phyloP scores from a whole-genome alignment of 2,888 invertebrate species.

The Melieria crassipennis region DNA sequence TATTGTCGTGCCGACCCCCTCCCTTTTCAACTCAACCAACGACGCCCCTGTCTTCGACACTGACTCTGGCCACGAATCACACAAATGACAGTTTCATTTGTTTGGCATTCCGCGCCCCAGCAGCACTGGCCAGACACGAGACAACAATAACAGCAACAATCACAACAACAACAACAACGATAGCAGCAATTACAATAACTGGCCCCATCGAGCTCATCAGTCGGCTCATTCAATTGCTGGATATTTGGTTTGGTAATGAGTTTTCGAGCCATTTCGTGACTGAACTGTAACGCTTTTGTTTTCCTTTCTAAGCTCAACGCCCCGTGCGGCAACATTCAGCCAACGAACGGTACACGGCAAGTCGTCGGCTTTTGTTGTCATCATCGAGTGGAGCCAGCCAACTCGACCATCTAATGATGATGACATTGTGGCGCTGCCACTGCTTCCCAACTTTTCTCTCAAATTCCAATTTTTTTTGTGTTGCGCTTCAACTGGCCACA shows the following conservation, averaged over 20 bases:
- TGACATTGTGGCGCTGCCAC: conserved; percentile 27
- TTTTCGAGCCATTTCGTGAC: conserved; percentile 45
- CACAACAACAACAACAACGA: neutral
- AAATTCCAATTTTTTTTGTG: too few relatives aligned
- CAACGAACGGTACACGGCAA: conserved; percentile 16
- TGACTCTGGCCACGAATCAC: too few relatives aligned
- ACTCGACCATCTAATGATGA: conserved; percentile 27
- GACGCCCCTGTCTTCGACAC: too few relatives aligned
- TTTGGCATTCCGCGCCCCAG: conserved; percentile 36
- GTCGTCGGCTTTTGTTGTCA: too few relatives aligned
- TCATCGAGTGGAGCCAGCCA: too few relatives aligned
- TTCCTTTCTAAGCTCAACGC: conserved; percentile 26
- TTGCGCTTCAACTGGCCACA: conserved; percentile 15
- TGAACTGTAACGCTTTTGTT: conserved; percentile 47
- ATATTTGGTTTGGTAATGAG: conserved; percentile 24
- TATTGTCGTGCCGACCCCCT: too few relatives aligned
- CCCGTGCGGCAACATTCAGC: neutral
- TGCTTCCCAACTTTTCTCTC: conserved; percentile 3
- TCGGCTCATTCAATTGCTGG: neutral
- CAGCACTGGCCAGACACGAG: conserved; percentile 40
- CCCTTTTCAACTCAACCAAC: too few relatives aligned
- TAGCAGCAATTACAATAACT: neutral
- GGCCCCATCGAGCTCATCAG: neutral
- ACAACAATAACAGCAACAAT: conserved; percentile 26
- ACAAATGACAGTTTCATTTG: conserved; percentile 45